Percentiles rank a stretch among this genome's conserved stretches.
phyloP scores from a whole-genome alignment of 2,888 invertebrate species.

The Notodonta ziczac region DNA sequence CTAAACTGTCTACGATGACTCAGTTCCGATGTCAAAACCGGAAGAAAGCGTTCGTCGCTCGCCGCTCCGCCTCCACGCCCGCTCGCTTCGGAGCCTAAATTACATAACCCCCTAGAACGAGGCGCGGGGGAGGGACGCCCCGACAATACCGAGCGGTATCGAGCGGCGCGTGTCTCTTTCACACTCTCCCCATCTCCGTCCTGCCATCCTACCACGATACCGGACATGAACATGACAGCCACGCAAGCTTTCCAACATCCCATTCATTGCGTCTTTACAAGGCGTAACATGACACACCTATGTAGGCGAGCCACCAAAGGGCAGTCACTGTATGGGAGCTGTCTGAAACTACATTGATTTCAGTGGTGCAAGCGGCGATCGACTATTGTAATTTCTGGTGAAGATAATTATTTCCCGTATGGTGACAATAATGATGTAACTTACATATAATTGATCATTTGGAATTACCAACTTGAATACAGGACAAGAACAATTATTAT shows the following conservation, averaged over 20 bases:
- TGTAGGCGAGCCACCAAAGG: slow-evolving; percentile 50
- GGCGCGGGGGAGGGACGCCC: slow-evolving; percentile 55
- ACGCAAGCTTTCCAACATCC: slow-evolving; percentile 45
- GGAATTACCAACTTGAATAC: too few relatives aligned
- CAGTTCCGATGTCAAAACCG: slow-evolving; percentile 9
- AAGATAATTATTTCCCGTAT: neutral
- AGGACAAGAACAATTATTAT: too few relatives aligned
- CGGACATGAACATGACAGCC: slow-evolving; percentile 43
- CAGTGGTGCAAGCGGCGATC: slow-evolving; percentile 34
- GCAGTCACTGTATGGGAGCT: slow-evolving; percentile 37
- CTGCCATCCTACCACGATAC: slow-evolving; percentile 20
- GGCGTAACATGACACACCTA: slow-evolving; percentile 42
- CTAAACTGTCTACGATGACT: slow-evolving; percentile 4
- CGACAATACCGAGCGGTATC: slow-evolving; percentile 63
- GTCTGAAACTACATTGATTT: slow-evolving; percentile 43
- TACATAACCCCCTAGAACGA: slow-evolving; percentile 54
- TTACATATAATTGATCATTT: too few relatives aligned
- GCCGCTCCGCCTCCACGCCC: slow-evolving; percentile 11
- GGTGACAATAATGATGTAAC: too few relatives aligned
- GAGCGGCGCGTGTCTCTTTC: slow-evolving; percentile 58
- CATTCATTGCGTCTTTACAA: slow-evolving; percentile 53
- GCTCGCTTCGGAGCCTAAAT: slow-evolving; percentile 39
- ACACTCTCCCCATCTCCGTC: slow-evolving; percentile 36
- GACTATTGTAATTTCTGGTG: slow-evolving; percentile 36
- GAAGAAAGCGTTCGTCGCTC: slow-evolving; percentile 5